phyloP scores from a whole-genome alignment of 2,797 vertebrate species.

The Cossypha niveicapilla region DNA sequence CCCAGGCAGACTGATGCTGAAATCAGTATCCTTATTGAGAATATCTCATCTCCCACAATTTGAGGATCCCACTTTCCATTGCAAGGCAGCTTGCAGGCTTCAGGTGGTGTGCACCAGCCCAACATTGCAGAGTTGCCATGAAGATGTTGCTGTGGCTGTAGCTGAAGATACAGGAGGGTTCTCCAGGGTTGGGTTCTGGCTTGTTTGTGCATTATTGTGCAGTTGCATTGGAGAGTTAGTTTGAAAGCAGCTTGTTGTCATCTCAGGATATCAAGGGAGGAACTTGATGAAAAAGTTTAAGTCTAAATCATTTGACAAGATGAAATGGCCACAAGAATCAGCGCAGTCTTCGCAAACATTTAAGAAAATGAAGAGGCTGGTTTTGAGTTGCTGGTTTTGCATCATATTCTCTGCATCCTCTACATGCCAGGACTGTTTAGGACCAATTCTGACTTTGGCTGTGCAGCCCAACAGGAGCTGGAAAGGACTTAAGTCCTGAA shows the following conservation, averaged over 20 bases:
- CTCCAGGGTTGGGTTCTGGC: not conserved
- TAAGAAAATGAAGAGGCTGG: not conserved
- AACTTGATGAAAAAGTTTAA: not conserved
- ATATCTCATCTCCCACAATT: not conserved
- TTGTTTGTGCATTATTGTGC: not conserved
- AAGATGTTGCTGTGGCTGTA: not conserved
- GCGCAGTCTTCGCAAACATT: not conserved
- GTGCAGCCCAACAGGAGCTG: not conserved
- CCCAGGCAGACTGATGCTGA: constrained; percentile 19
- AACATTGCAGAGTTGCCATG: not conserved
- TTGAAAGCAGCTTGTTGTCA: not conserved
- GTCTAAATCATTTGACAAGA: not conserved
- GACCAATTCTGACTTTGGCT: not conserved
- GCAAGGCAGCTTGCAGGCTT: not conserved
- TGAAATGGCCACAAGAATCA: not conserved
- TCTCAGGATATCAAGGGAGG: not conserved
- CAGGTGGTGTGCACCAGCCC: not conserved
- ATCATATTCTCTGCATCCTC: not conserved
- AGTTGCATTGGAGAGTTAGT: not conserved
- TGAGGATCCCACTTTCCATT: not conserved
- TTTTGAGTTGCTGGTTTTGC: not conserved
- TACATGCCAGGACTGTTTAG: not conserved
- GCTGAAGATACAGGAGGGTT: not conserved
- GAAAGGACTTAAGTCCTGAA: not conserved
- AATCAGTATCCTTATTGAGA: constrained; percentile 21